phyloP scores from a whole-genome alignment of 2,888 invertebrate genomes.

The Drosophila neonasuta region DNA sequence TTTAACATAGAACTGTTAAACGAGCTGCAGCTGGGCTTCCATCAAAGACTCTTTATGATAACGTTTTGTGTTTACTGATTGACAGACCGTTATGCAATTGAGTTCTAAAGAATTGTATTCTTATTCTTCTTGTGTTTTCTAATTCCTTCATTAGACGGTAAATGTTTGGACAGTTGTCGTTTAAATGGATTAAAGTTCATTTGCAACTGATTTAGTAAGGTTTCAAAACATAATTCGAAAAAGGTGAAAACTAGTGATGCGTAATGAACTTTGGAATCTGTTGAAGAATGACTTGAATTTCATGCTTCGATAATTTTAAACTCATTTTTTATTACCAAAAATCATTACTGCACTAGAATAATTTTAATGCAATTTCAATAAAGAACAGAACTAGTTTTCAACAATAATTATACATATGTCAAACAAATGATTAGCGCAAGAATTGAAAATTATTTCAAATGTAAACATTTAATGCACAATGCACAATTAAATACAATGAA shows the following conservation, averaged over 20 bases:
- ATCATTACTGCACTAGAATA: too few species aligned
- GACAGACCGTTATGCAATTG: constrained; percentile 5
- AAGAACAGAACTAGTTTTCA: too few species aligned
- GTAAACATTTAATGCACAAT: too few species aligned
- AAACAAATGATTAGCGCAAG: too few species aligned
- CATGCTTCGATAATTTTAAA: neutral
- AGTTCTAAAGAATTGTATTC: neutral
- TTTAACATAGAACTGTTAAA: neutral
- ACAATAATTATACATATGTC: too few species aligned
- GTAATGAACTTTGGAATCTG: neutral
- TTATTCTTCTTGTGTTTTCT: neutral
- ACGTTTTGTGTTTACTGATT: neutral
- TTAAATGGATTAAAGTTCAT: neutral
- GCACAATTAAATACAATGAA: too few species aligned
- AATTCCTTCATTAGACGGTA: neutral
- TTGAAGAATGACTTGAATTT: neutral
- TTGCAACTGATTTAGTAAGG: neutral
- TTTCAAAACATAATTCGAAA: neutral
- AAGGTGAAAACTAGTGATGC: neutral
- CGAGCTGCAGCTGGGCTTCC: neutral
- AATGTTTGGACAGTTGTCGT: neutral
- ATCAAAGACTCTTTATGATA: neutral
- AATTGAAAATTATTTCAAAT: too few species aligned
- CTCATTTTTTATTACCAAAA: too few species aligned
- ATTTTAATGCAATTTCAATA: too few species aligned